These are phyloP conservation scores for Drosophila pachea DNA, from an alignment of 1,140 invertebrate species.

Conservation along the genomic window DNA sequence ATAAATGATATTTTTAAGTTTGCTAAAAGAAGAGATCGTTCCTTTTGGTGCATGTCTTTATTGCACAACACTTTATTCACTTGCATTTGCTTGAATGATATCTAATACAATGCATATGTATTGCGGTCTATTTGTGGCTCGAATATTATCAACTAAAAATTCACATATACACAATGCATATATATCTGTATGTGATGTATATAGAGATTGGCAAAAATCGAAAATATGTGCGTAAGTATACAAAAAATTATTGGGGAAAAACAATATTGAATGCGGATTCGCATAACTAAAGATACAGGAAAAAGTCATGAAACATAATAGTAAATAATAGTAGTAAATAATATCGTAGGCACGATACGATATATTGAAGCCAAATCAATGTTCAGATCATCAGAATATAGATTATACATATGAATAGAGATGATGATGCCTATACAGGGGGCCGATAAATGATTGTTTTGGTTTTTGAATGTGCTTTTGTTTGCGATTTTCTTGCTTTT, in stretches of 20 bases:
- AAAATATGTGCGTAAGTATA: slow-evolving; percentile 29
- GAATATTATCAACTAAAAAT: slow-evolving; percentile 50
- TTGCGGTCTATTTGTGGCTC: slow-evolving; percentile 52
- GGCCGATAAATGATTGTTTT: too few species aligned
- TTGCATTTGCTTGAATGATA: slow-evolving; percentile 54
- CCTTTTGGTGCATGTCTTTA: slow-evolving; percentile 18
- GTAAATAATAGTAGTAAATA: too few species aligned
- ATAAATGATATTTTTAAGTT: too few species aligned
- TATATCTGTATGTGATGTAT: slow-evolving; percentile 32
- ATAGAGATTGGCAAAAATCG: slow-evolving; percentile 35
- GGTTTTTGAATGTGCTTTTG: slow-evolving; percentile 28
- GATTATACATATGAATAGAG: too few species aligned
- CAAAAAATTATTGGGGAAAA: slow-evolving; percentile 37
- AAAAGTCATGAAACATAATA: neutral
- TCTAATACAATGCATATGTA: slow-evolving; percentile 54
- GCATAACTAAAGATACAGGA: slow-evolving; percentile 2
- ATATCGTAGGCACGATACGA: too few species aligned
- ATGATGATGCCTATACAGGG: too few species aligned
- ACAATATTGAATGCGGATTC: slow-evolving; percentile 1
- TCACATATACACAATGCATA: slow-evolving; percentile 17
- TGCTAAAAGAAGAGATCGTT: neutral
- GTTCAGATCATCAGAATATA: too few species aligned
- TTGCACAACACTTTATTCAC: slow-evolving; percentile 65
- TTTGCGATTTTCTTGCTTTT: slow-evolving; percentile 21
- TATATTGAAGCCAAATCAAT: too few species aligned